Base-by-base conservation (phyloP, 2,888 invertebrate species). In the Aphidoletes aphidimyza region DNA sequence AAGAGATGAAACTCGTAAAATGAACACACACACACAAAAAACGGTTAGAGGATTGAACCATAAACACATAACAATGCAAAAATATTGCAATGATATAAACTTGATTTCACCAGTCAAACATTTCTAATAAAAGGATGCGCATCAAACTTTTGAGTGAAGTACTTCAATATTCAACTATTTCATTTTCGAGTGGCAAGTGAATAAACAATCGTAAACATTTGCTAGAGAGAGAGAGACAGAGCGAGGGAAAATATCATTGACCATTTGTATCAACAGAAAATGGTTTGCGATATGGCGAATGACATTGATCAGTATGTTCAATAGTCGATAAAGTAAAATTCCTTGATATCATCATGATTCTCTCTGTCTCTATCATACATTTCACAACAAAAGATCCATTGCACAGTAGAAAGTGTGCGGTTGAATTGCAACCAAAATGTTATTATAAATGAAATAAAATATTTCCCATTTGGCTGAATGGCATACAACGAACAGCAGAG, bases 341-440 rank as follows among this genome's bases (percentile, higher is more conserved):
- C 22, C 54, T 22, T 54, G n/a, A 54, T 54, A 22, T 54, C 1
- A 54, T 54, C 54, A 54, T 54, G 54, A 54, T 54, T n/a, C n/a
- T n/a, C n/a, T n/a, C n/a, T n/a, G n/a, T n/a, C n/a, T n/a, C n/a
- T n/a, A n/a, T n/a, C n/a, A n/a, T n/a, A n/a, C n/a, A n/a, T n/a
- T n/a, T n/a, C n/a, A 54, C 17, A 47, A 47, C 47, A 47, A 47
- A 47, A 47, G 47, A n/a, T n/a, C n/a, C n/a, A n/a, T n/a, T n/a
- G n/a, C n/a, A n/a, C 17, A 19, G 47, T 54, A 54, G 1, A n/a
- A 54, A 47, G 22, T 22, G 6, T 54, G 22, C 54, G 54, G 54
- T 54, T n/a, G 54, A 22, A 54, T 54, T 54, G n/a, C n/a, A 54
- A 54, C 54, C 54, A 54, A 54, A 54, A 54, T 54, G 9, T 54